Conservation (phyloP, 2,888 invertebrate genomes). For the Diarsia brunnea region DNA sequence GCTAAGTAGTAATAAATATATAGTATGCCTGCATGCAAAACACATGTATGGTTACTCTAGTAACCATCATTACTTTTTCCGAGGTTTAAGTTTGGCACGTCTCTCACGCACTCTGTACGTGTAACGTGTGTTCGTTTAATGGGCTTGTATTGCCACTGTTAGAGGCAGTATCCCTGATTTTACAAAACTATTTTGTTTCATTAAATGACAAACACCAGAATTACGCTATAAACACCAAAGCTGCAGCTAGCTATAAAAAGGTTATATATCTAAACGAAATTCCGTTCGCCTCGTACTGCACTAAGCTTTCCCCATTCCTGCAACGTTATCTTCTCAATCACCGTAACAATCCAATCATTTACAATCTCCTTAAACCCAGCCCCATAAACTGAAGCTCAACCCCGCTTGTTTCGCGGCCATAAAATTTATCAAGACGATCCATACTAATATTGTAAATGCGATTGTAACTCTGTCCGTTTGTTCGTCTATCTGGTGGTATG, state of each 20-base stretch:
- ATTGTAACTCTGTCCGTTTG: not conserved
- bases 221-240: not conserved
- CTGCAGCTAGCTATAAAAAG: not conserved
- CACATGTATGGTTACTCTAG: not conserved
- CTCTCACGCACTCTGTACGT: not conserved
- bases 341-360: constrained; percentile 12
- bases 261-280: not conserved
- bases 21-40: not conserved
- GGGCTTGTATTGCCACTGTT: not conserved
- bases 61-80: not conserved
- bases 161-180: not conserved
- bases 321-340: not conserved
- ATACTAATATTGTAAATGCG: constrained; percentile 1
- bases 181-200: not conserved
- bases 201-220: not conserved
- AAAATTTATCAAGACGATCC: constrained; percentile 69
- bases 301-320: not conserved
- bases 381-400: constrained; percentile 33
- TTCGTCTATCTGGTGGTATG: not conserved
- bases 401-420: constrained; percentile 64
- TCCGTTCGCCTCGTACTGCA: not conserved
- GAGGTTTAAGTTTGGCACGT: not conserved
- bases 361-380: constrained; percentile 21
- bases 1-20: not conserved
- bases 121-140: not conserved